These are phyloP conservation scores for Triops longicaudatus DNA, from an alignment of 1,140 invertebrate species.

Conservation along the genomic window DNA sequence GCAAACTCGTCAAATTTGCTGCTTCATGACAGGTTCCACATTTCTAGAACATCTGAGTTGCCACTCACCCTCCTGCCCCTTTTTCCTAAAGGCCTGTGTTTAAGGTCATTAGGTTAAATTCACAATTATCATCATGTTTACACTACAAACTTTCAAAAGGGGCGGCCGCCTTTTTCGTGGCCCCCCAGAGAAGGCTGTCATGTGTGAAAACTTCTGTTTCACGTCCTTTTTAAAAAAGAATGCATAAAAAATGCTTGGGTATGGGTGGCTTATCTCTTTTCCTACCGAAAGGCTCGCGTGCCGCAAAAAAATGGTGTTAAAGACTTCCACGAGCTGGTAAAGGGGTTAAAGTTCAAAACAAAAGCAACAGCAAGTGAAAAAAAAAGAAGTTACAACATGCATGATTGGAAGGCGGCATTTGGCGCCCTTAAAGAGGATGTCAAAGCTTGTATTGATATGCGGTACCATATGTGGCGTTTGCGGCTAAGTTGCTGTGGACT, in stretches of 20 bases:
- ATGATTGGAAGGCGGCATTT: conserved; percentile 10
- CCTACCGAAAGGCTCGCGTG: not conserved
- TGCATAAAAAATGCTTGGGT: not conserved
- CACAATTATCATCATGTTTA: conserved; percentile 13
- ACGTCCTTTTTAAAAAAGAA: not conserved
- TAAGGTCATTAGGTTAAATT: conserved; percentile 2
- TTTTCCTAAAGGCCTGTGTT: not conserved
- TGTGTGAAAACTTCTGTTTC: conserved; percentile 8
- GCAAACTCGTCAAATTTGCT: not conserved
- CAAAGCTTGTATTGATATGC: conserved; percentile 10
- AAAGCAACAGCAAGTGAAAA: not conserved
- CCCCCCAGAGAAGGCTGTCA: not conserved
- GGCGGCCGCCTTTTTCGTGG: not conserved
- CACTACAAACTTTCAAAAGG: not conserved
- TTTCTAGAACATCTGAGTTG: not conserved
- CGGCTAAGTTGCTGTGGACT: too few species aligned
- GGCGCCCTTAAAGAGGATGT: not conserved
- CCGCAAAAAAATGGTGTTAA: not conserved
- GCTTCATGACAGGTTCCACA: not conserved
- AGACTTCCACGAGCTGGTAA: not conserved
- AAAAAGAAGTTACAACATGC: not conserved
- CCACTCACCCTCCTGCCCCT: too few species aligned
- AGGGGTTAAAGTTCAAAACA: not conserved
- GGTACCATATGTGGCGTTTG: not conserved
- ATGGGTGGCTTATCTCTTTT: not conserved